Percentiles rank a stretch among this genome's conserved stretches.
Evolutionary conservation across 1,140 invertebrate genomes (phyloP).

Genomic region (Apis laboriosa): DNA sequence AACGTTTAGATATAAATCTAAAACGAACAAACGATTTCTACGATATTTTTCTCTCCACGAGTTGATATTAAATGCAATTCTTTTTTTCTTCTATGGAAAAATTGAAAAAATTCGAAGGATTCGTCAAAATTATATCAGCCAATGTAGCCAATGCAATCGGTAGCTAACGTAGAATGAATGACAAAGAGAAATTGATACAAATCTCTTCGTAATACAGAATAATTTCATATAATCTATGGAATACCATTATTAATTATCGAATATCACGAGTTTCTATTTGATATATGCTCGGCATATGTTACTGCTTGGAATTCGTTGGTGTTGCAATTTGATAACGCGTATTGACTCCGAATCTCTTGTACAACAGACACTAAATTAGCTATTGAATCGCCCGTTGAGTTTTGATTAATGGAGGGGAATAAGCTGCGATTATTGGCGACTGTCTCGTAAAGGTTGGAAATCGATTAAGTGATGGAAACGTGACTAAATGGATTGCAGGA

Average conservation of each 20-base stretch:
- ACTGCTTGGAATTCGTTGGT: background rate
- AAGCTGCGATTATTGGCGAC: slow-evolving; percentile 22
- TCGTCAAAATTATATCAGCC: too few relatives aligned
- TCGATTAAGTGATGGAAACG: background rate
- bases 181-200: background rate
- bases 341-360: background rate
- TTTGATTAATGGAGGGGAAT: slow-evolving; percentile 31
- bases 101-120: too few relatives aligned
- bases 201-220: background rate
- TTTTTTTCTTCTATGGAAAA: too few relatives aligned
- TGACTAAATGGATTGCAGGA: slow-evolving; percentile 5
- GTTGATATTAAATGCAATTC: too few relatives aligned
- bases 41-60: too few relatives aligned
- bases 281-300: background rate
- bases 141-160: background rate
- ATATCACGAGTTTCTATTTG: background rate
- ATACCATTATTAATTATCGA: too few relatives aligned
- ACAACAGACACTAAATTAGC: slow-evolving; percentile 1
- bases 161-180: background rate
- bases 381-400: background rate
- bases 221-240: background rate
- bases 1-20: too few relatives aligned
- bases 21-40: too few relatives aligned
- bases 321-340: background rate
- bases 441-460: background rate